Evolutionary conservation across 1,140 invertebrate species (phyloP), one percentile per base, ranked within the genome.

Genomic region (Acyrthosiphon pisum): DNA sequence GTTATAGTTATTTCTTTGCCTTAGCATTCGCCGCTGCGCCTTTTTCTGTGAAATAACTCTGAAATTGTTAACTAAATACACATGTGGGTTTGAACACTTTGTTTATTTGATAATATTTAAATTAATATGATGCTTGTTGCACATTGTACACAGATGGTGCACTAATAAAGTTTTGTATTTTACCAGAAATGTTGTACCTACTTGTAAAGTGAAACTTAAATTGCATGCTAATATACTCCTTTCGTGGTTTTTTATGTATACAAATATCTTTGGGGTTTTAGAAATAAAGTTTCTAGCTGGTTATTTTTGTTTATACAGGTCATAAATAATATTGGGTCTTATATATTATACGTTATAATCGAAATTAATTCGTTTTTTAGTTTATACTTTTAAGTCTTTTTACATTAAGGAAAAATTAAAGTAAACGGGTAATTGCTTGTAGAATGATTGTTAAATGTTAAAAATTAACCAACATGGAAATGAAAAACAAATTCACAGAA

Each of bases 1-100:
- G n/a, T 89, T 37, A 53, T 89, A 89, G 30, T 89, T 89, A 89
- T 56, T 89, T 89, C 22, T 89, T 3, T 89, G 50, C 35, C 20
- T 56, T 89, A 89, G 50, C 35, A 89, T 89, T 89, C 35, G 14
- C 35, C 22, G 35, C 88, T 89, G 23, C 22, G 22, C 50, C 50
- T 37, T 56, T 37, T 37, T 89, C 50, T 37, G 20, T 41, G 22
- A 35, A 89, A 89, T 87, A 87, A 35, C 30, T 30, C 41, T 30
- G 22, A 86, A 84, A 41, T 84, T 44, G 26, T 46, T 86, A 46
- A 89, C 23, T 22, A 26, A 56, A 26, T 23, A 14, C 48, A 53
- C n/a, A 53, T 23, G n/a, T 56, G 84, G 83, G 4, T 18, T 48
- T 18, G 18, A 87, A 89, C 22, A 89, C 8, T 56, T 53, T 89